Evolutionary conservation across 2,888 invertebrate genomes (phyloP).

Genomic region (Tribolium freemani): DNA sequence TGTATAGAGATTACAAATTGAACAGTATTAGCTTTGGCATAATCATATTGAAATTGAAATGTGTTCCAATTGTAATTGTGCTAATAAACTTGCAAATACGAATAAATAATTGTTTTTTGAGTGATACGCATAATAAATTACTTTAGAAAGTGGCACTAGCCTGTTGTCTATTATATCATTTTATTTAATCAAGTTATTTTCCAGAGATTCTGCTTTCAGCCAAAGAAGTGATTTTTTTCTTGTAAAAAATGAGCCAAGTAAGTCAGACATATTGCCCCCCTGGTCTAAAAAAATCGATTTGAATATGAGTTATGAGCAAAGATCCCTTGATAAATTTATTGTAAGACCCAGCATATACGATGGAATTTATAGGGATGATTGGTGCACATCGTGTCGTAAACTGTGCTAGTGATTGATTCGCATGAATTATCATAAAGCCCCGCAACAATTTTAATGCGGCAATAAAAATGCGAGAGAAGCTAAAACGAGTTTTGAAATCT

Average conservation of each 20-base stretch:
- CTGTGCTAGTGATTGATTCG: constrained; percentile 38
- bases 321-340: constrained; percentile 5
- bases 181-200: not conserved
- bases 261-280: not conserved
- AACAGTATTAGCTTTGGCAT: not conserved
- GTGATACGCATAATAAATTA: not conserved
- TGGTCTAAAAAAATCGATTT: not conserved
- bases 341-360: not conserved
- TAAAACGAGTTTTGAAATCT: constrained; percentile 40
- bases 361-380: constrained; percentile 31
- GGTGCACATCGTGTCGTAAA: constrained; percentile 22
- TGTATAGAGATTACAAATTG: no score
- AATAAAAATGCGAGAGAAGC: constrained; percentile 39
- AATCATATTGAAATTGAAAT: not conserved
- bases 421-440: constrained; percentile 42
- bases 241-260: not conserved
- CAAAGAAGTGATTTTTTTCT: not conserved
- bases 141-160: not conserved
- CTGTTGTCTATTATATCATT: not conserved
- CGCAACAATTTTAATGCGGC: constrained; percentile 39
- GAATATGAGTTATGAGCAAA: constrained; percentile 1
- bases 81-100: not conserved
- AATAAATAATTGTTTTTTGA: not conserved
- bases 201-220: not conserved
- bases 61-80: not conserved